Evolutionary conservation across 2,797 vertebrate species (phyloP).

Genomic region (Cetoscarus ocellatus): DNA sequence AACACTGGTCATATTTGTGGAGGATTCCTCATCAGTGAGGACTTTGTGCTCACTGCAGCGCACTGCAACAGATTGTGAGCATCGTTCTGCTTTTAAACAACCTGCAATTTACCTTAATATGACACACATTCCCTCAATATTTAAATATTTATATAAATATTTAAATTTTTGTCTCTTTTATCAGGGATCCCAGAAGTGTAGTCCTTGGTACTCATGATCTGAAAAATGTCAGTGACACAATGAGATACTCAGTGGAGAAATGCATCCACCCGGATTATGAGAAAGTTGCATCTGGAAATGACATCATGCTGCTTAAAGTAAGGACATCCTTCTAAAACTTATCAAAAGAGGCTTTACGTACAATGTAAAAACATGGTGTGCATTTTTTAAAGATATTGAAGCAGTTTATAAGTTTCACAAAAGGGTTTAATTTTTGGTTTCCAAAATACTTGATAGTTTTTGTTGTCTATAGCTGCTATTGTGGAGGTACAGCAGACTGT

Average conservation of each 20-base stretch:
- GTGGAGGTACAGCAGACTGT: too few species aligned
- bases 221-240: neutral
- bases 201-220: slow-evolving; percentile 47
- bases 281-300: neutral
- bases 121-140: neutral
- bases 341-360: too few species aligned
- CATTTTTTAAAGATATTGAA: too few species aligned
- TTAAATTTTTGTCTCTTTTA: neutral
- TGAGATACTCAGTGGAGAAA: slow-evolving; percentile 24
- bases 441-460: too few species aligned
- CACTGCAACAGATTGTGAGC: slow-evolving; percentile 62
- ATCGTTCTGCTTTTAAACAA: neutral
- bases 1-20: slow-evolving; percentile 51
- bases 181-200: slow-evolving; percentile 22
- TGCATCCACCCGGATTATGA: slow-evolving; percentile 18
- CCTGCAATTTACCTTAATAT: neutral
- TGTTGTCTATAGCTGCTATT: too few species aligned
- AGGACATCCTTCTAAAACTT: neutral
- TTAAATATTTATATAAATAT: neutral
- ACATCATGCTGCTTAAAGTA: slow-evolving; percentile 69
- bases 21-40: slow-evolving; percentile 69
- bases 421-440: too few species aligned
- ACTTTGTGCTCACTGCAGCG: slow-evolving; percentile 75
- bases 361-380: too few species aligned
- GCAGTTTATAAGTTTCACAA: too few species aligned